Percentiles rank a stretch among this genome's conserved stretches.
These are phyloP conservation scores for Liodrosophila aerea DNA, from an alignment of 2,888 invertebrate species.

Conservation along the genomic window DNA sequence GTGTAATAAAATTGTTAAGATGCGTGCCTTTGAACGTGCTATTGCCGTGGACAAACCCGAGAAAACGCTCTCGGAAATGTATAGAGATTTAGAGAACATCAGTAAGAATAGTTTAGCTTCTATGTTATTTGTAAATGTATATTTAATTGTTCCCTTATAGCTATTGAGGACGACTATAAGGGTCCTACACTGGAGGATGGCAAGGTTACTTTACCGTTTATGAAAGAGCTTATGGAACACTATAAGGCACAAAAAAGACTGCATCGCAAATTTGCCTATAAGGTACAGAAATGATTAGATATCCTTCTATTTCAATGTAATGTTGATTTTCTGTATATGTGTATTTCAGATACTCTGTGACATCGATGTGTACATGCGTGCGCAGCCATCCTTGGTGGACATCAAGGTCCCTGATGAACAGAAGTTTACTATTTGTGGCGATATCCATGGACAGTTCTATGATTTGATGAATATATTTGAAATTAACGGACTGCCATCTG, in stretches of 20 bases:
- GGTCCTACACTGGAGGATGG: constrained; percentile 95
- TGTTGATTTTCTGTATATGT: background rate
- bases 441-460: constrained; percentile 99
- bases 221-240: constrained; percentile 93
- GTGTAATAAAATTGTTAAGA: constrained; percentile 97
- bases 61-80: constrained; percentile 92
- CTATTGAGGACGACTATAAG: constrained; percentile 95
- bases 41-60: constrained; percentile 96
- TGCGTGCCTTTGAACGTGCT: constrained; percentile 97
- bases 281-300: constrained; percentile 84
- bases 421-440: constrained; percentile 99
- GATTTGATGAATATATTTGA: constrained; percentile 99
- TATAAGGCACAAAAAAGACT: constrained; percentile 96
- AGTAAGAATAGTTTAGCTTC: constrained; percentile 83
- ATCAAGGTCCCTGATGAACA: constrained; percentile 92
- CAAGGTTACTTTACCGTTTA: constrained; percentile 94
- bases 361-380: constrained; percentile 91
- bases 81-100: constrained; percentile 93
- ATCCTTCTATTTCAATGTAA: background rate
- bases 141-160: constrained; percentile 83
- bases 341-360: constrained; percentile 93
- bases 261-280: constrained; percentile 98
- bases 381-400: constrained; percentile 94
- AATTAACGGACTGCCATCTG: constrained; percentile 96
- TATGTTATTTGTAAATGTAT: background rate